Percentiles rank a stretch among this genome's conserved stretches.
Conservation (phyloP, 2,113 vertebrate genomes). For the human (Homo sapiens) region GRCh38 chr12:63884001-63884500, state of each 20-base stretch:
- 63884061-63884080: no score
- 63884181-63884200: background rate
- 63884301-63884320: background rate
- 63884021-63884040: no score
- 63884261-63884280: background rate
- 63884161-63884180: background rate
- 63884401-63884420: background rate
- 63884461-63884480: background rate
- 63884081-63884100: no score
- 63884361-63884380: background rate
- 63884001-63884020: no score
- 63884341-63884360: conserved; percentile 30
- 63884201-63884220: background rate
- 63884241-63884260: background rate
- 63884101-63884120: no score
- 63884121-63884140: background rate
- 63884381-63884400: background rate
- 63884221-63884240: background rate
- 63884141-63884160: background rate
- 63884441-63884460: background rate
- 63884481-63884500: background rate
- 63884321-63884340: conserved; percentile 41
- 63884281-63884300: background rate
- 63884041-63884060: no score
- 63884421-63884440: background rate